These are phyloP conservation scores for Marmota flaviventris DNA, from an alignment of 2,113 vertebrate species.

Conservation along the genomic window DNA sequence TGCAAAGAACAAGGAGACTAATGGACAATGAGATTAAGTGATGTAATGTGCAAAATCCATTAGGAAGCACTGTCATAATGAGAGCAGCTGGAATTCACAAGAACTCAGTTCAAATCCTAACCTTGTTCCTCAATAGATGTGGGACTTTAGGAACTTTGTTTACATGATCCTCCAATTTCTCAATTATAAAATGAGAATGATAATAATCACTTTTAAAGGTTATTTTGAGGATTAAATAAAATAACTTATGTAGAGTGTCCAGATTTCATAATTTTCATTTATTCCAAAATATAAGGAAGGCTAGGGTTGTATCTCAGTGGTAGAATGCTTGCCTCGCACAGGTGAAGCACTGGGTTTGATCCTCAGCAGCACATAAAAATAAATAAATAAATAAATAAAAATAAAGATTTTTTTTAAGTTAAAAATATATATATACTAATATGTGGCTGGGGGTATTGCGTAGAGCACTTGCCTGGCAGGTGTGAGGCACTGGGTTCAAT, in stretches of 20 bases:
- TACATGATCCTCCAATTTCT: not conserved
- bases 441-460: too few species aligned
- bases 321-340: too few species aligned
- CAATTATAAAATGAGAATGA: constrained; percentile 20
- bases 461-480: too few species aligned
- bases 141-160: not conserved
- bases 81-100: not conserved
- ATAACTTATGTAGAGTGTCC: not conserved
- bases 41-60: not conserved
- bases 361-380: too few species aligned
- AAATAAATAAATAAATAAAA: too few species aligned
- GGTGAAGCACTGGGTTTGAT: too few species aligned
- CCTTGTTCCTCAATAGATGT: not conserved
- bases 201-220: not conserved
- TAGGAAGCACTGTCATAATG: not conserved
- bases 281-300: not conserved
- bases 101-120: not conserved
- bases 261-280: not conserved
- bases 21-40: not conserved
- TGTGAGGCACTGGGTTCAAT: too few species aligned
- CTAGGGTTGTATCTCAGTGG: too few species aligned
- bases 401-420: too few species aligned
- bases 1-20: not conserved
- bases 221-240: not conserved
- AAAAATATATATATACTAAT: too few species aligned